phyloP scores from a whole-genome alignment of 2,113 vertebrate species.

The Semnornis frantzii region DNA sequence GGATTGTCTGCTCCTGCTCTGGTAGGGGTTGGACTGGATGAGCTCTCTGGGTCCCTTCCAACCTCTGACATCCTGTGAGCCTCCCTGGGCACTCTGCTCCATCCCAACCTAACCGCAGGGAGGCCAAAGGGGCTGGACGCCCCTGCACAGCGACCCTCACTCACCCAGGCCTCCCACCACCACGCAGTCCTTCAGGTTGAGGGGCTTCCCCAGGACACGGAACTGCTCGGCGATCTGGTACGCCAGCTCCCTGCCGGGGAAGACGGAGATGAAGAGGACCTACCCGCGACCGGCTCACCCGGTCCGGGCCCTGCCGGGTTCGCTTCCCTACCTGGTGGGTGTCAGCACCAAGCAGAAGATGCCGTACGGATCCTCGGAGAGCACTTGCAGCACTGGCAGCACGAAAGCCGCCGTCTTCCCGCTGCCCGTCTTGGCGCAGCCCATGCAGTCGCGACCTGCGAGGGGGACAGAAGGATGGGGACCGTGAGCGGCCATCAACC shows the following conservation, averaged over 20 bases:
- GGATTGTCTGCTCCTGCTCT: too few relatives aligned
- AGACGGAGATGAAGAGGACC: too few relatives aligned
- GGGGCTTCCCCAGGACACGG: conserved; percentile 89
- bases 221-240: conserved; percentile 97
- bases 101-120: rapidly evolving
- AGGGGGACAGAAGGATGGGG: rapidly evolving
- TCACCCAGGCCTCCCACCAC: conserved; percentile 94
- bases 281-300: rapidly evolving
- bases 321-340: conserved; percentile 84
- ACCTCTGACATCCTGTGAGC: too few relatives aligned
- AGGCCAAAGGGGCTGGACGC: rapidly evolving
- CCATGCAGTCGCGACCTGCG: conserved; percentile 91
- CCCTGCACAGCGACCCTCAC: background rate
- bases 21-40: too few relatives aligned
- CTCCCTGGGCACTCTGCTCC: rapidly evolving
- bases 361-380: conserved; percentile 94
- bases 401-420: conserved; percentile 96
- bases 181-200: conserved; percentile 90
- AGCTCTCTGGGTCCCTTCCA: too few relatives aligned
- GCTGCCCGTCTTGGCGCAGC: conserved; percentile 94
- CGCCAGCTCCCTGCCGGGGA: conserved; percentile 85
- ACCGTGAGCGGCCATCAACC: background rate
- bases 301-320: rapidly evolving
- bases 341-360: conserved; percentile 94
- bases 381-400: conserved; percentile 90